Evolutionary conservation across 2,888 invertebrate genomes (phyloP).

Genomic region (Pristionchus japonicus): DNA sequence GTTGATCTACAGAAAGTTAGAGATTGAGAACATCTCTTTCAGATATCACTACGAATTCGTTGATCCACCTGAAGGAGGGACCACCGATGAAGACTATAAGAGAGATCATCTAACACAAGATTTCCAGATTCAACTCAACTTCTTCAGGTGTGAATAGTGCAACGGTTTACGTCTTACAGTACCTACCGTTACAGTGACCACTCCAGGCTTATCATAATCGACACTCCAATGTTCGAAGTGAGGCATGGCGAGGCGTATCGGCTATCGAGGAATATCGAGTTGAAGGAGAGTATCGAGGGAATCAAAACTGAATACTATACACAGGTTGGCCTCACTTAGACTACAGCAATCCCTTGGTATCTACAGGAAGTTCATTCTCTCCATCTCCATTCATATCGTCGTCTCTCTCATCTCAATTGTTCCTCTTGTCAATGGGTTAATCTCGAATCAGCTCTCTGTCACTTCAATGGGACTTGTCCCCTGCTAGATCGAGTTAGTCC

Average conservation of each 20-base stretch:
- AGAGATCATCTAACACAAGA: constrained; percentile 3
- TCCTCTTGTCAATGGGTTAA: not conserved
- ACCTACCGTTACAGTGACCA: not conserved
- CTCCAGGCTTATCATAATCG: not conserved
- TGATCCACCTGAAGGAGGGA: not conserved
- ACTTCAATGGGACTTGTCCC: not conserved
- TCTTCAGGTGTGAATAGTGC: not conserved
- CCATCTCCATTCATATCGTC: not conserved
- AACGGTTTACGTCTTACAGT: not conserved
- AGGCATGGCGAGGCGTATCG: not conserved
- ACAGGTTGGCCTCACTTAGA: not conserved
- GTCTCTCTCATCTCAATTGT: not conserved
- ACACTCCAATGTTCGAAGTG: constrained; percentile 25
- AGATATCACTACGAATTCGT: constrained; percentile 16
- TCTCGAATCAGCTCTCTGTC: not conserved
- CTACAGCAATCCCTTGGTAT: not conserved
- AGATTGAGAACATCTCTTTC: no score
- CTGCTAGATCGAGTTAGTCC: not conserved
- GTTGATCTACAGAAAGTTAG: no score
- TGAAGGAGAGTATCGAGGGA: not conserved
- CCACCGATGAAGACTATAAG: not conserved
- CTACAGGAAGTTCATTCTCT: not conserved
- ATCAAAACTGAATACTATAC: not conserved
- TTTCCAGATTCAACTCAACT: constrained; percentile 2
- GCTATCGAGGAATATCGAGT: not conserved